Evolutionary conservation across 2,113 vertebrate genomes (phyloP).

Genomic region (Seriola dumerili): DNA sequence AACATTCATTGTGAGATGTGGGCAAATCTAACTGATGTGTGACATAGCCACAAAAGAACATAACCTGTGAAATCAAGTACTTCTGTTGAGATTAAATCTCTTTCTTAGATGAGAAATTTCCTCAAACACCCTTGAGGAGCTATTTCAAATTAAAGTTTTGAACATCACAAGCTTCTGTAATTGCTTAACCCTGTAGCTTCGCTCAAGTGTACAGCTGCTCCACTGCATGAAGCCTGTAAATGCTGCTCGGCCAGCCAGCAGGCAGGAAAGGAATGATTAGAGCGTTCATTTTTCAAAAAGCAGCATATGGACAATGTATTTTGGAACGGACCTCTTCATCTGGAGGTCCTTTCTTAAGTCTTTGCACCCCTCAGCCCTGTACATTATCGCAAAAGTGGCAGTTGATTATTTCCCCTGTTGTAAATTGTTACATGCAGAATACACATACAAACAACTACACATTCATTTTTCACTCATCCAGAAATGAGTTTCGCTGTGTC

Average conservation of each 20-base stretch:
- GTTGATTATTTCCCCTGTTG: background rate
- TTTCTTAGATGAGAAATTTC: background rate
- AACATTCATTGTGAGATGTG: background rate
- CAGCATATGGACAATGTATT: constrained; percentile 13
- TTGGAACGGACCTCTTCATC: background rate
- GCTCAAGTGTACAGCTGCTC: background rate
- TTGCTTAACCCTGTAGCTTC: constrained; percentile 1
- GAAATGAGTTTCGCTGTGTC: background rate
- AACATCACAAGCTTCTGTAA: background rate
- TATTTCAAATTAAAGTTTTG: background rate
- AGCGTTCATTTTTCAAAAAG: constrained; percentile 7
- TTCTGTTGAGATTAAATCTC: background rate
- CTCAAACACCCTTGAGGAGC: background rate
- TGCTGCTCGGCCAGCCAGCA: background rate
- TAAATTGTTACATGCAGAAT: constrained; percentile 14
- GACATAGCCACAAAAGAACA: background rate
- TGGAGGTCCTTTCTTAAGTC: background rate
- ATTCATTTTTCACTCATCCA: background rate
- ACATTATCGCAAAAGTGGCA: background rate
- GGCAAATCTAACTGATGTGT: background rate
- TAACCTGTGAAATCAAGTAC: background rate
- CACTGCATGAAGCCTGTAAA: background rate
- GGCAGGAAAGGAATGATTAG: background rate
- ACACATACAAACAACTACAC: background rate
- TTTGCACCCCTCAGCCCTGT: background rate